Evolutionary conservation across 2,888 invertebrate species (phyloP), one percentile per base, ranked within the genome.

Genomic region (Agrotis clavis): DNA sequence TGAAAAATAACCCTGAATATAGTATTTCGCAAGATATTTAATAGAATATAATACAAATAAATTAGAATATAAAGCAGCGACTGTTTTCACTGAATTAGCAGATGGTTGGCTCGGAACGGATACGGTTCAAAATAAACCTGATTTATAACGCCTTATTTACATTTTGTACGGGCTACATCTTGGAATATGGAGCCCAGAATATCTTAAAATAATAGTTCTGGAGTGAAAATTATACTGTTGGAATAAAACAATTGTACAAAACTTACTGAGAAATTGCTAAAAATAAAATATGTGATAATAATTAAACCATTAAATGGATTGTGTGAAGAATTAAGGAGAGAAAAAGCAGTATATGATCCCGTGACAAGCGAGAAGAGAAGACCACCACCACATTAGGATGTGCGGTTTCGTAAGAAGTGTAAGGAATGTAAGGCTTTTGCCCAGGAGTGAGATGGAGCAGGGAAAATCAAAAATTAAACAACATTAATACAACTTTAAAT

Each of bases 31-130:
- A 35, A 19, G 5, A 11, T 30, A 82, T 69, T 70, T 35, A 77
- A 73, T 77, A 21, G 4, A 73, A 70, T 77, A 73, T 69, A 62
- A 69, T 67, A 74, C 51, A 68, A 76, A 69, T 68, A 81, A 81
- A 84, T 82, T 82, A 67, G n/a, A 79, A 84, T 86, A 79, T 84
- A 86, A 82, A 82, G 71, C 77, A 70, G 78, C 72, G 77, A 86
- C 83, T 86, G 89, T 89, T 90, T 90, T 87, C 87, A 89, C 88
- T 88, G 89, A 90, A 92, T 92, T 92, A 93, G 89, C 94, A 93
- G 93, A 94, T 93, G 94, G 90, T 89, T 71, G 81, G 70, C 77
- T 72, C 64, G 54, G 59, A 72, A 68, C 77, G 83, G 83, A 81
- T 78, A 87, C 88, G 81, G 87, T 89, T 87, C 85, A 83, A 82